Evolutionary conservation across 2,797 vertebrate species (phyloP), one percentile per base, ranked within the genome.

Genomic region (Valencia hispanica): DNA sequence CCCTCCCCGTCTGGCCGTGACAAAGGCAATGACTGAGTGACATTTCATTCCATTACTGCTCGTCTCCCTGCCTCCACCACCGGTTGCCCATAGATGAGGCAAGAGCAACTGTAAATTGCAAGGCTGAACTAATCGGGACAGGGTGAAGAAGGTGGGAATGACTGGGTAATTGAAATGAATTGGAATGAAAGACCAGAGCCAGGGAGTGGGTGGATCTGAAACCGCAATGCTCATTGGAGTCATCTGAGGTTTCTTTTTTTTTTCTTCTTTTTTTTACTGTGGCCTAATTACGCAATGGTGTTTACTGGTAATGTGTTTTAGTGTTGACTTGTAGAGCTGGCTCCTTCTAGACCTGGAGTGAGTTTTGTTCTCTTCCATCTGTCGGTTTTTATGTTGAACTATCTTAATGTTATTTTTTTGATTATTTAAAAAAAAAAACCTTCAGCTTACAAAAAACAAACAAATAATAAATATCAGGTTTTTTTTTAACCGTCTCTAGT

Each of bases 81-180:
- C 77, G 87, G 86, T 93, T 53, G 55, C 87, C 81, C 86, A 86
- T 69, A 92, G 91, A 91, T 93, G 93, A 94, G 86, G 84, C 89
- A 82, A 92, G 91, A 94, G 94, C 92, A 94, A 93, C 91, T 94
- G 93, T 94, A 92, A 95, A 94, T 95, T 95, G 94, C 92, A 90
- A 89, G 79, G 89, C 84, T 81, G 91, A 92, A 90, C 92, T 94
- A 95, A 95, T 93, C 87, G 88, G 79, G 86, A 87, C 88, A 79
- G 43, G 75, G 86, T 75, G 85, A 89, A 87, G 92, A 89, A 79
- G 88, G 84, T 72, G 86, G 90, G 91, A 90, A 87, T 79, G 87
- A 81, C 82, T 18, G 63, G 72, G 90, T 94, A 94, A 94, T 94
- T 94, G 93, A 92, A 93, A 93, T 91, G 89, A 93, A 94, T 91